These are phyloP conservation scores for Pelagia noctiluca DNA, from an alignment of 30 jellyfish, hydroid and myxozoan genomes.

Conservation along the genomic window DNA sequence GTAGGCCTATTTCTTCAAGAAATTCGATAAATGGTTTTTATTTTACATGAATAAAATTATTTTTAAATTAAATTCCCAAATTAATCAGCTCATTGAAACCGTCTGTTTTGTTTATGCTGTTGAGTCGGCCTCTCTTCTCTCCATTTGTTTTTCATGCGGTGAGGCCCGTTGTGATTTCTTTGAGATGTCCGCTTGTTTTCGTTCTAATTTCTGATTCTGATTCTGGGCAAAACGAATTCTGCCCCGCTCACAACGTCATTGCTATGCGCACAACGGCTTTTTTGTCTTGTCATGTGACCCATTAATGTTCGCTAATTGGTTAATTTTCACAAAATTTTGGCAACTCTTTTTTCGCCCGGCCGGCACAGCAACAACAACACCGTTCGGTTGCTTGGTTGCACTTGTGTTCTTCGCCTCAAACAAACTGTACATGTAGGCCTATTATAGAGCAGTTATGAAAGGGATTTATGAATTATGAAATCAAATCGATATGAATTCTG, in stretches of 20 bases:
- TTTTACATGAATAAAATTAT: too few relatives aligned
- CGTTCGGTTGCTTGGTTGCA: not conserved
- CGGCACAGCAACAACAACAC: conserved; percentile 27
- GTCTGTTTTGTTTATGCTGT: too few relatives aligned
- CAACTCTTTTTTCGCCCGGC: conserved; percentile 17
- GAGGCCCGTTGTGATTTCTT: not conserved
- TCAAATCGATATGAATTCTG: conserved; percentile 27
- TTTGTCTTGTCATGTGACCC: not conserved
- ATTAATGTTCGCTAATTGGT: conserved; percentile 26
- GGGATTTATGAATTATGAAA: not conserved
- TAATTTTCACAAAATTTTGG: conserved; percentile 9
- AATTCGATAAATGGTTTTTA: too few relatives aligned
- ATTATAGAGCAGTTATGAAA: not conserved
- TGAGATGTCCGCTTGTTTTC: not conserved
- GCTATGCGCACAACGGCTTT: conserved; percentile 12
- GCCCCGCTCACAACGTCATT: conserved; percentile 38
- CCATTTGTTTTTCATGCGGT: not conserved
- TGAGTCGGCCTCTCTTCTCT: too few relatives aligned
- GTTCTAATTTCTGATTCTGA: too few relatives aligned
- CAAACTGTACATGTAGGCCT: not conserved
- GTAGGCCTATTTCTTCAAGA: too few relatives aligned
- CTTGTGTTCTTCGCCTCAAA: conserved; percentile 5
- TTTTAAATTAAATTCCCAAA: too few relatives aligned
- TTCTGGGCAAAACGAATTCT: conserved; percentile 32
- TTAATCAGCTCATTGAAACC: too few relatives aligned